Base-by-base conservation (phyloP, 2,797 vertebrate genomes). In the Tadarida brasiliensis region DNA sequence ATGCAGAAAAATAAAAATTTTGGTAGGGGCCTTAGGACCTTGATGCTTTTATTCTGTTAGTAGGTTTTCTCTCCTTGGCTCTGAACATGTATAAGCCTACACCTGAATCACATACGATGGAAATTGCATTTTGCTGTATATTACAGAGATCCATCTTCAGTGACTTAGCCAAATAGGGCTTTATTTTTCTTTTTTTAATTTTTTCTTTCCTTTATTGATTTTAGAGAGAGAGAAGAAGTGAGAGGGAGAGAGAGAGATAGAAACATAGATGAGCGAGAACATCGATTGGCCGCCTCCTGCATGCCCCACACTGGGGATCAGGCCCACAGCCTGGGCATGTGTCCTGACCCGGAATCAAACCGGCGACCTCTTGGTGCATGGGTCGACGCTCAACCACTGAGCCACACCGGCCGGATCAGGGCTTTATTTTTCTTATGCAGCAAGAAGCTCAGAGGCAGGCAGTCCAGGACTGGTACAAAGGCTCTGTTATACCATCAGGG, bases 1-100 rank as follows among this genome's bases (percentile, higher is more conserved):
- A 85, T 65, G 65, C 59, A n/a, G 56, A 84, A 94, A 49, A 87
- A 61, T 74, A 68, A 87, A 87, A 51, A 63, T 59, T 51, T 90
- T 59, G 20, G 20, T 16, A 74, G 35, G 7, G 59, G 20, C 30
- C 26, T 83, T 73, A 16, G 26, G 54, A 84, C 61, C 16, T 84
- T 89, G 39, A 33, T 68, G 65, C 15, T 85, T 89, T 49, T 35
- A 63, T 76, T 85, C 63, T 82, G 5, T 93, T 84, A 56, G n/a
- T 78, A 24, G 39, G 22, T 83, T 83, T 73, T 82, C 63, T 86
- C 59, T 93, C 68, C 71, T 93, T 73, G 73, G 15, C 28, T 10
- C 47, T 83, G 70, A 74, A 73, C 44, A 35, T 74, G 30, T 68
- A 22, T 44, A 90, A 39, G 81, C 28, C 26, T n/a, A 3, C 73